Conservation (phyloP, 1,140 invertebrate genomes). For the Carposina sasakii region DNA sequence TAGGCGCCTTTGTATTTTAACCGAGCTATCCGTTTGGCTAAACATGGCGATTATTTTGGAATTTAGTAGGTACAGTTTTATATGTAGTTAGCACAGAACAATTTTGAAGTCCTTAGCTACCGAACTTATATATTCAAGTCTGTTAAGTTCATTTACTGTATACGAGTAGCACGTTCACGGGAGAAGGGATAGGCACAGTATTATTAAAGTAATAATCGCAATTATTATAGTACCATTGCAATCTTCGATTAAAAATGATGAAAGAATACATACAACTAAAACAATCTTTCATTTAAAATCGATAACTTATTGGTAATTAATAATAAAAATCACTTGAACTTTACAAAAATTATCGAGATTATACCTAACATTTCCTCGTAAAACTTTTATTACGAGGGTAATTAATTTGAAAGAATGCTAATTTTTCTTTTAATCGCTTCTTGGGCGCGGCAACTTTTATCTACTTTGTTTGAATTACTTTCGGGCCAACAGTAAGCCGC, state of each 20-base stretch:
- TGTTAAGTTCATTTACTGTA: no score
- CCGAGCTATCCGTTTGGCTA: no score
- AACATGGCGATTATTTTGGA: no score
- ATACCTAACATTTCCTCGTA: conserved; percentile 41
- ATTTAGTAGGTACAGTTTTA: no score
- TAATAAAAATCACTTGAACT: neutral
- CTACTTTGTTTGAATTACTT: conserved; percentile 69
- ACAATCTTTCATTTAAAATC: neutral
- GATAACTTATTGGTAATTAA: neutral
- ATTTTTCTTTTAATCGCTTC: conserved; percentile 69
- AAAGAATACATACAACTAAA: neutral
- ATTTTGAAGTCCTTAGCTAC: no score
- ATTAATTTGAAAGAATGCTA: conserved; percentile 68
- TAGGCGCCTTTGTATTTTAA: neutral
- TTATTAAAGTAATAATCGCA: neutral
- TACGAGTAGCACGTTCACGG: no score
- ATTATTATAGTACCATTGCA: neutral
- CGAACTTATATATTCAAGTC: no score
- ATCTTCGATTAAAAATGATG: neutral
- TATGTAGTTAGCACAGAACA: no score
- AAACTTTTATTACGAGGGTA: conserved; percentile 62
- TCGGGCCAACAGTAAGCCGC: conserved; percentile 49
- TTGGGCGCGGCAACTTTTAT: conserved; percentile 66
- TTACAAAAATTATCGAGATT: conserved; percentile 38
- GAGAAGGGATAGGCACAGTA: no score